Conservation (phyloP, 2,797 vertebrate genomes). For the Ciconia nigra region DNA sequence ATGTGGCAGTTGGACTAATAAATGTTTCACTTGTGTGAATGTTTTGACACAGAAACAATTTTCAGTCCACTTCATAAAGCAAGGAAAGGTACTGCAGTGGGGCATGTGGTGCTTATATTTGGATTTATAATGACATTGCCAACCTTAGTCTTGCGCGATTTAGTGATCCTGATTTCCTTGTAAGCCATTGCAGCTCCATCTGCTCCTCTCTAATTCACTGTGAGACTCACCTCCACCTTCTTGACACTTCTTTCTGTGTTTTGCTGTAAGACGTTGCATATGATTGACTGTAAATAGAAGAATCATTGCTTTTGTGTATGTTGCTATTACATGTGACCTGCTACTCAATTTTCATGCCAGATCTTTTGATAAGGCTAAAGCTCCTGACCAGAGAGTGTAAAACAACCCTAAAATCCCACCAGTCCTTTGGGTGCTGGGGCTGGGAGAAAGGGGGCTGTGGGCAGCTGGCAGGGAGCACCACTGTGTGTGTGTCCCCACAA, state of each 20-base stretch:
- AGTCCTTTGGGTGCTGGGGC: background rate
- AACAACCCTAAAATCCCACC: background rate
- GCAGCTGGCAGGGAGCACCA: background rate
- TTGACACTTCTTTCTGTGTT: background rate
- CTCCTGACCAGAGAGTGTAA: background rate
- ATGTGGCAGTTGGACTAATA: background rate
- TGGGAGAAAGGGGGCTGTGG: background rate
- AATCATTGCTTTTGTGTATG: background rate
- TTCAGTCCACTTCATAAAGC: background rate
- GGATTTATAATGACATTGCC: background rate
- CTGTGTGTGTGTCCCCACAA: fast-evolving
- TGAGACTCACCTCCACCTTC: background rate
- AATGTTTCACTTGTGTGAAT: background rate
- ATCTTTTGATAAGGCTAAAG: background rate
- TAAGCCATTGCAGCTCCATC: background rate
- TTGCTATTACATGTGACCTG: background rate
- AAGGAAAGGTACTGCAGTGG: background rate
- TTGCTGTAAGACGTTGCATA: background rate
- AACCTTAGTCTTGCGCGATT: background rate
- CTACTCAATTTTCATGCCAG: background rate
- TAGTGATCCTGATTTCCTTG: background rate
- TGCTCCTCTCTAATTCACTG: background rate
- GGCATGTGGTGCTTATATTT: background rate
- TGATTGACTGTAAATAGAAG: background rate
- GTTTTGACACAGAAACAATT: background rate